Evolutionary conservation across 2,113 vertebrate species (phyloP), one percentile per base, ranked within the genome.

Genomic region (Gulo gulo): DNA sequence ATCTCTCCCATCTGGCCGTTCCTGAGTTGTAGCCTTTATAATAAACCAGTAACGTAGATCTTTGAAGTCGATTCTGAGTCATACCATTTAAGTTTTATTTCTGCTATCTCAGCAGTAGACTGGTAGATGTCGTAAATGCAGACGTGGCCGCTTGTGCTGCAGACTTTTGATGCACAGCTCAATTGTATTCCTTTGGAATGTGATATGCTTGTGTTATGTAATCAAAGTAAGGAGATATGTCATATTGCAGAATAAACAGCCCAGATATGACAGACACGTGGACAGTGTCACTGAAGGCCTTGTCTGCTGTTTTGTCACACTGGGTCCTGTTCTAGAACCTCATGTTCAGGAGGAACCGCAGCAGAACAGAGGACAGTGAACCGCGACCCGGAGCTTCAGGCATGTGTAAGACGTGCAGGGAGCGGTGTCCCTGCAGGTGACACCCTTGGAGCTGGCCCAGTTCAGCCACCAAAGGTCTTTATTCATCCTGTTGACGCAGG

Each of bases 151-250:
- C 99, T 47, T 99, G 99, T 96, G 99, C 99, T 45, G 99, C 99
- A 95, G 99, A 99, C 99, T 92, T 99, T 3, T 96, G 99, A 99
- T 98, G 99, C 99, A 29, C 99, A 99, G 98, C 99, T 99, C 97
- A 99, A 99, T 99, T 99, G 99, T 98, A 99, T 99, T 99, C 99
- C 99, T 88, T 99, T 99, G 98, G 99, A 99, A 98, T 99, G 99
- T 98, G 99, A 99, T 98, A 99, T 99, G 99, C 99, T 99, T 86
- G 98, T 99, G 85, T 98, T 99, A 95, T 99, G 99, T 98, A 99
- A 99, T 98, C 99, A 99, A 97, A 99, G 99, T 98, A 99, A 99
- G 98, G 99, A 99, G 96, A 1, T 15, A 99, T 99, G 99, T 99
- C 99, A 0, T 99, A 99, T 97, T 99, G 99, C 95, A 99, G 99